These are phyloP conservation scores for Tamandua tetradactyla DNA, from an alignment of 2,797 vertebrate species.

Conservation along the genomic window DNA sequence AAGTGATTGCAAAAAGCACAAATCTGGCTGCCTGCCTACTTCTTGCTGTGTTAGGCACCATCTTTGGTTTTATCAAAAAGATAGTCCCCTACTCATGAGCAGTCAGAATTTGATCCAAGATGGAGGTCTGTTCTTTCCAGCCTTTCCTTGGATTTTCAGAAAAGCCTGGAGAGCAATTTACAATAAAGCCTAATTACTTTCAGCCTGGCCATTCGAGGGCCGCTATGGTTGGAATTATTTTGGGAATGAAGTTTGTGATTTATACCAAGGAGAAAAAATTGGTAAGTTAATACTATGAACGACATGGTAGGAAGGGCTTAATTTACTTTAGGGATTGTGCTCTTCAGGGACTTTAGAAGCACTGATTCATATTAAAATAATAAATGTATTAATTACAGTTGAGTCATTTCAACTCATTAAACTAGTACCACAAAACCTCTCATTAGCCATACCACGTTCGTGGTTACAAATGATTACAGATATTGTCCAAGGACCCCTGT, in stretches of 20 bases:
- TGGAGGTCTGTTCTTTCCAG: not conserved
- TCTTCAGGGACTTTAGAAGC: slow-evolving; percentile 30
- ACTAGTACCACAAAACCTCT: not conserved
- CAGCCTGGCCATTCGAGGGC: not conserved
- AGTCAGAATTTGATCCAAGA: not conserved
- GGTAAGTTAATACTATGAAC: not conserved
- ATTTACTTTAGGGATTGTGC: slow-evolving; percentile 54
- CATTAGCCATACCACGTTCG: not conserved
- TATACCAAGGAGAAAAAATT: not conserved
- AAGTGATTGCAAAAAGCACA: not conserved
- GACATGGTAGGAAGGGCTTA: not conserved
- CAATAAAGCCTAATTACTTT: not conserved
- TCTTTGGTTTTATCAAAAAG: not conserved
- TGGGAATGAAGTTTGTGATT: not conserved
- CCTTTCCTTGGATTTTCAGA: not conserved
- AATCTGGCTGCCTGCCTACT: not conserved
- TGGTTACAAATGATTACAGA: not conserved
- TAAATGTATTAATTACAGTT: slow-evolving; percentile 55
- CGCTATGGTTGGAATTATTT: not conserved
- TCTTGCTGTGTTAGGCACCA: not conserved
- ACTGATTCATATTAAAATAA: slow-evolving; percentile 46
- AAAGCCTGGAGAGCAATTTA: not conserved
- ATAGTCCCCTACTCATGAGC: not conserved
- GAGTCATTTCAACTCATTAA: slow-evolving; percentile 45
- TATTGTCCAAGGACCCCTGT: not conserved